Base-by-base conservation (phyloP, 2,797 vertebrate genomes). In the Cirrhinus molitorella region DNA sequence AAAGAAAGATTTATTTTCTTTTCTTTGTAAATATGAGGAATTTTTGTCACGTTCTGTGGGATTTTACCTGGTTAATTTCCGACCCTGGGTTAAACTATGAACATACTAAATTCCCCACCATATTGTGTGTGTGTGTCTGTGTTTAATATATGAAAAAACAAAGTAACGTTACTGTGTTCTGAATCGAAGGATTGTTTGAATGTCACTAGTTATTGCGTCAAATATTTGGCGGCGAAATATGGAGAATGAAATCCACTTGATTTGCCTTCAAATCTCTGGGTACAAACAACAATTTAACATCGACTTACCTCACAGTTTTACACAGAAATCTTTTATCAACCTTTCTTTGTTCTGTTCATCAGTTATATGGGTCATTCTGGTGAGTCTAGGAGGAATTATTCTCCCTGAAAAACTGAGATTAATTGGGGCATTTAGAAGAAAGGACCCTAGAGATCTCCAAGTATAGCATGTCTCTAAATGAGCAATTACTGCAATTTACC, bases 341-440 rank as follows among this genome's bases (percentile, higher is more conserved):
- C 71, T 53, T 53, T 34, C 71, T 55, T 34, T 55, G 51, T 55
- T 73, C 49, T 73, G 71, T 34, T 31, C 19, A 53, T 9, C 21
- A n/a, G 6, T 21, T 21, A 53, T 55, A 9, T 55, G 51, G 19
- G 72, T 55, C 21, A 74, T 40, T 53, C 21, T 23, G 6, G 6
- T 55, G 13, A 74, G 31, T 37, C 31, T n/a, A 2, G 4, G 31
- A 37, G 49, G 31, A 57, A 10, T 23, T 57, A 23, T 16, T 23
- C 31, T 37, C 49, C 5, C 0, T n/a, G 28, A 55, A 74, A 37
- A 74, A 55, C 11, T 8, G 28, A 37, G 31, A 74, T 55, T 55
- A 37, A 74, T 74, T 74, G 19, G 19, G 13, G 19, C 71, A 55
- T n/a, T 74, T n/a, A 74, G 28, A 37, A 55, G 6, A 74, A 74